Base-by-base conservation (phyloP, 92 coral and sea anemone species). In the Desmophyllum pertusum region DNA sequence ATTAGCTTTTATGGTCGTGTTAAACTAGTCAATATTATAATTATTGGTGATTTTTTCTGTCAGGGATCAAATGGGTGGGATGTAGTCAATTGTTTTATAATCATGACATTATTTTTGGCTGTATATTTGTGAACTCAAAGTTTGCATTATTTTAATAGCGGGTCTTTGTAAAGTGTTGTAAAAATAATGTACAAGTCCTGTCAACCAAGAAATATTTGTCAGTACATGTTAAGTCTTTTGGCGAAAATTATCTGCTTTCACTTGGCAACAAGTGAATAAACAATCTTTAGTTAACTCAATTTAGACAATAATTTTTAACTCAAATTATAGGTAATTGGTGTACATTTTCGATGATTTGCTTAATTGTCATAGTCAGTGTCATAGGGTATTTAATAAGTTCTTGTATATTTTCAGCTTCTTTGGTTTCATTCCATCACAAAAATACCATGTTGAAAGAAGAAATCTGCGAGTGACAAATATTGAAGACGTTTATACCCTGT, bases 71-170 rank as follows among this genome's bases (percentile, higher is more conserved):
- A 66, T 36, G 36, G 52, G 67, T 67, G 66, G 8, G 21, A 52
- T 11, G 62, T 35, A 9, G 73, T 36, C n/a, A 35, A 46, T 46
- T 35, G 8, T 78, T 18, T 42, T 78, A 29, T 42, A 43, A 30
- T n/a, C n/a, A n/a, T 41, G 37, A 57, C 42, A 13, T 39, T 80
- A 86, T 70, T 75, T 63, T 51, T 48, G 71, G 86, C 78, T 82
- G 51, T 75, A 81, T 42, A 82, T 75, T 53, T 66, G 83, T 81
- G 51, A 81, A 81, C 87, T 83, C 25, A 67, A 79, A 61, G 77
- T 76, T 87, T 67, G 51, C 84, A 80, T 41, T 65, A 42, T 27
- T 50, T 46, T 68, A 45, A 43, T 41, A 63, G n/a, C 11, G 27
- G 36, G 18, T 53, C 55, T 68, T n/a, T 17, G 42, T 35, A 37